Evolutionary conservation across 2,797 vertebrate genomes (phyloP).

Genomic region (Gallirallus australis): DNA sequence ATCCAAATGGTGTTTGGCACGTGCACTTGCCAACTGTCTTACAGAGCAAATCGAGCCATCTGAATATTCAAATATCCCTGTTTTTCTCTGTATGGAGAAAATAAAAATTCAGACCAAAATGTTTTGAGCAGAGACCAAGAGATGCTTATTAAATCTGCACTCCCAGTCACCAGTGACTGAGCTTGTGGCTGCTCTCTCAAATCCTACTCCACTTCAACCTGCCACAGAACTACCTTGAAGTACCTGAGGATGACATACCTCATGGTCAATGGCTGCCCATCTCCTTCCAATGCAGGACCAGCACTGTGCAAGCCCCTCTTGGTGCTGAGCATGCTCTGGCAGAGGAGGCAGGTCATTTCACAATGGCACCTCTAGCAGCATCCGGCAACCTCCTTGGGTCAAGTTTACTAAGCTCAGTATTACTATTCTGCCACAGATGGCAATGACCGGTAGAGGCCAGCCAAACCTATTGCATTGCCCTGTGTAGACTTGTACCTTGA

Average conservation of each 20-base stretch:
- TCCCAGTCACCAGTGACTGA: not conserved
- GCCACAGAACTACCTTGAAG: not conserved
- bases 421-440: fast-evolving
- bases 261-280: fast-evolving
- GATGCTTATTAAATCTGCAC: not conserved
- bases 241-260: not conserved
- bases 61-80: constrained; percentile 36
- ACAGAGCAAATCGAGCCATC: constrained; percentile 38
- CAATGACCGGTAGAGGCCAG: fast-evolving
- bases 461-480: not conserved
- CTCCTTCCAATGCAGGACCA: not conserved
- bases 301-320: not conserved
- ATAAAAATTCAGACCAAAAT: constrained; percentile 2
- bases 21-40: constrained; percentile 29
- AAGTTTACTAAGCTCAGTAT: fast-evolving
- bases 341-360: not conserved
- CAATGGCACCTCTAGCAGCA: not conserved
- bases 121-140: not conserved
- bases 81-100: constrained; percentile 33
- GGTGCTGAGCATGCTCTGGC: not conserved
- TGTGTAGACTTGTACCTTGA: fast-evolving
- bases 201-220: not conserved
- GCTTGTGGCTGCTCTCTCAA: not conserved
- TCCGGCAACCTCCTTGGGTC: fast-evolving
- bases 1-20: constrained; percentile 39